A percentile compares a stretch with the other conserved stretches of the same genome.
phyloP scores from a whole-genome alignment of 92 coral and sea anemone genomes.

The Porites cylindrica region DNA sequence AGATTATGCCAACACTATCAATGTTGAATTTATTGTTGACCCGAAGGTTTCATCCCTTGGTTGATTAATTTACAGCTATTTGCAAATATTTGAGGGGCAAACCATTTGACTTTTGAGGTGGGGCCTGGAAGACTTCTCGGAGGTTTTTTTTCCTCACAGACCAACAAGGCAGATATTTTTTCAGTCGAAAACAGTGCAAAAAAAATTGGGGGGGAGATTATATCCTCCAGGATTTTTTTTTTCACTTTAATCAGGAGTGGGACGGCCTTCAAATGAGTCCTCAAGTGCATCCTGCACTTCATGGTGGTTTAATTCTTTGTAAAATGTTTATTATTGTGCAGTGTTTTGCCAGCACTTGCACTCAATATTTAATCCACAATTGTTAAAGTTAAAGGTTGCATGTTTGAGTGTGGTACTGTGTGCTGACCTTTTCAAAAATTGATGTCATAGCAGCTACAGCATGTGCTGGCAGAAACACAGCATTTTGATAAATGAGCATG shows the following conservation, averaged over 20 bases:
- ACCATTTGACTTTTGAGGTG: no score
- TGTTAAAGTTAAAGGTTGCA: constrained; percentile 6
- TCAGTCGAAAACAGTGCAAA: neutral
- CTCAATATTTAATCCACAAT: constrained; percentile 25
- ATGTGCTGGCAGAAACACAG: no score
- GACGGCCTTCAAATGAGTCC: constrained; percentile 4
- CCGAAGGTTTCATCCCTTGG: no score
- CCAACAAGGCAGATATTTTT: constrained; percentile 23
- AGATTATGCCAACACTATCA: no score
- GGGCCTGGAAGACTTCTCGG: constrained; percentile 14
- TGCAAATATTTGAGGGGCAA: no score
- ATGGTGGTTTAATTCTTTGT: constrained; percentile 13
- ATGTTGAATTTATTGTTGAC: no score
- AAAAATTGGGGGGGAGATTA: neutral
- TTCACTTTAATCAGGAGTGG: constrained; percentile 22
- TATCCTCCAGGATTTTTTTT: neutral
- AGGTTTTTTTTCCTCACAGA: constrained; percentile 22
- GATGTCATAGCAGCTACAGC: no score
- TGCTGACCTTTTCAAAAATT: no score
- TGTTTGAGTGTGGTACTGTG: no score
- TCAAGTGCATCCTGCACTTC: constrained; percentile 5
- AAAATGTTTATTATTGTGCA: neutral
- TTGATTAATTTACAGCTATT: no score
- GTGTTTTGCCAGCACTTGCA: constrained; percentile 26
- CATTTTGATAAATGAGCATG: no score